phyloP scores from a whole-genome alignment of 2,113 vertebrate species.

The Datnioides undecimradiatus region DNA sequence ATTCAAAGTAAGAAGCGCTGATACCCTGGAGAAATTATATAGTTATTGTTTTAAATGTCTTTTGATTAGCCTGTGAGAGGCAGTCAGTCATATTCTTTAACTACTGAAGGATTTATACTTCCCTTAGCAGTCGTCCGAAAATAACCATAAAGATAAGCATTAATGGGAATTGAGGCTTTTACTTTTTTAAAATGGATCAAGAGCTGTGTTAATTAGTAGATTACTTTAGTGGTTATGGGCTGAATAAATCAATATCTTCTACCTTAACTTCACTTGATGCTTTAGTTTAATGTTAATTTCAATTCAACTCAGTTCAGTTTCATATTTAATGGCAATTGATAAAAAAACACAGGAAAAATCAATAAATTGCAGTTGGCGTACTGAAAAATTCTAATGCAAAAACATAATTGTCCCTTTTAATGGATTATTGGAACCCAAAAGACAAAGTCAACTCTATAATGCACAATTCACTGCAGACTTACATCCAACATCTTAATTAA shows the following conservation, averaged over 20 bases:
- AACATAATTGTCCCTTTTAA: not conserved
- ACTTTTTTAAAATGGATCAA: not conserved
- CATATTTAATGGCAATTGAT: not conserved
- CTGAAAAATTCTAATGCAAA: not conserved
- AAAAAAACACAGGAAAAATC: not conserved
- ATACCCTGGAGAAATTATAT: not conserved
- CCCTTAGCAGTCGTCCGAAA: conserved; percentile 13
- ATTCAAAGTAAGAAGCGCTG: not conserved
- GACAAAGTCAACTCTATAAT: not conserved
- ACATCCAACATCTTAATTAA: not conserved
- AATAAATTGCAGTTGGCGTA: too few species aligned
- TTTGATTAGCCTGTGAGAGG: not conserved
- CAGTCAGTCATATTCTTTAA: conserved; percentile 6
- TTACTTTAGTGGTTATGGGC: conserved; percentile 26
- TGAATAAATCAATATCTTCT: conserved; percentile 34
- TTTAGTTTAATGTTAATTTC: conserved; percentile 15
- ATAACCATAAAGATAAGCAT: conserved; percentile 33
- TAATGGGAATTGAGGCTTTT: conserved; percentile 19
- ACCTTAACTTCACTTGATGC: not conserved
- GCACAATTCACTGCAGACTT: not conserved
- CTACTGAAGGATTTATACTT: conserved; percentile 29
- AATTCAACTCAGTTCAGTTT: not conserved
- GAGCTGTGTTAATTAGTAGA: conserved; percentile 9
- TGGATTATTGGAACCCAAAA: not conserved
- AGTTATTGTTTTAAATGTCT: conserved; percentile 6